Conservation (phyloP, 2,113 vertebrate genomes). For the Caretta caretta region DNA sequence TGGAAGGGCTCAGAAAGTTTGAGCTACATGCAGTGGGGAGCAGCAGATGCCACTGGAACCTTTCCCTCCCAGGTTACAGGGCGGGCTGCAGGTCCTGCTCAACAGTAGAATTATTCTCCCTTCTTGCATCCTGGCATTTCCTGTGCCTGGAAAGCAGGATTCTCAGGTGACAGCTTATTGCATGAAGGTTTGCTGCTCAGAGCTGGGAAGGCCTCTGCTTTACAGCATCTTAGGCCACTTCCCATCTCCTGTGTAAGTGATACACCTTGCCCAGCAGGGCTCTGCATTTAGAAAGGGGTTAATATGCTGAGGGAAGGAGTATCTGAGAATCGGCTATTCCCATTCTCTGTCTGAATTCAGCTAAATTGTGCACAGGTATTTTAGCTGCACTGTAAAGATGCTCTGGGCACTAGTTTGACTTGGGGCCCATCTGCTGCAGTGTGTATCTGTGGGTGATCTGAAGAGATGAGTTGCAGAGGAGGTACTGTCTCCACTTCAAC, state of each 20-base stretch:
- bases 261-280: not conserved
- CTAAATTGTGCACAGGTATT: fast-evolving
- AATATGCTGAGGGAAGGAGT: fast-evolving
- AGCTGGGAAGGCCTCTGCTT: not conserved
- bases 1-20: not conserved
- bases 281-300: fast-evolving
- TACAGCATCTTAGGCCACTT: not conserved
- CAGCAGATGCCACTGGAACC: not conserved
- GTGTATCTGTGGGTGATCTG: not conserved
- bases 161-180: not conserved
- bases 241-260: not conserved
- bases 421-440: not conserved
- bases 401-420: fast-evolving
- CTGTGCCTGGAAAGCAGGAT: not conserved
- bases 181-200: fast-evolving
- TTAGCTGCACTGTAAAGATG: not conserved
- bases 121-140: too few species aligned
- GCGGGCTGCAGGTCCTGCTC: fast-evolving
- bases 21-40: not conserved
- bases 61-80: not conserved
- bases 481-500: not conserved
- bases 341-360: not conserved
- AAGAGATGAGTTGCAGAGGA: not conserved
- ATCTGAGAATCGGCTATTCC: fast-evolving
- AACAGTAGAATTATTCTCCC: fast-evolving